Conservation (phyloP, 2,888 invertebrate species). For the Eurytoma adleriae region DNA sequence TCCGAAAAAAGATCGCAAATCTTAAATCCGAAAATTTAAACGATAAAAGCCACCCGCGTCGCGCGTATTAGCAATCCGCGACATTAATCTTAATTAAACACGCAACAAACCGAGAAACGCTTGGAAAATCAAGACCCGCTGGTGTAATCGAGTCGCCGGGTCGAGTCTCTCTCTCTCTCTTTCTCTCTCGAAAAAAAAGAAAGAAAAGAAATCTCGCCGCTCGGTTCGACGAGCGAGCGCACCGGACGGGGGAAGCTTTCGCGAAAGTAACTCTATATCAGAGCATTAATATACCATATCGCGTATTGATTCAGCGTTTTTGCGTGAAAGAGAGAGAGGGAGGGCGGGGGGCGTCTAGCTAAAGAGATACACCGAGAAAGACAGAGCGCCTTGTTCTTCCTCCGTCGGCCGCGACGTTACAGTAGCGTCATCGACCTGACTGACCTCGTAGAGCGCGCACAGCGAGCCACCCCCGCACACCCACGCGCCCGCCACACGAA, state of each 20-base stretch:
- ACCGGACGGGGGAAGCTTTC: slow-evolving; percentile 9
- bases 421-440: slow-evolving; percentile 58
- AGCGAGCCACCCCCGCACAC: slow-evolving; percentile 4
- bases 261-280: slow-evolving; percentile 49
- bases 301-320: slow-evolving; percentile 56
- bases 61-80: too few species aligned
- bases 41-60: too few species aligned
- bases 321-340: slow-evolving; percentile 36
- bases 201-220: slow-evolving; percentile 27
- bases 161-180: neutral
- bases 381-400: slow-evolving; percentile 34
- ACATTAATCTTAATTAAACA: too few species aligned
- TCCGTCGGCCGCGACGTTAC: slow-evolving; percentile 40
- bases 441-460: slow-evolving; percentile 53
- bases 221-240: slow-evolving; percentile 32
- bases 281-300: slow-evolving; percentile 57
- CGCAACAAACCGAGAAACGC: too few species aligned
- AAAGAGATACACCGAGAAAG: neutral
- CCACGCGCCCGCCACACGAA: slow-evolving; percentile 2
- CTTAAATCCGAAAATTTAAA: too few species aligned
- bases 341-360: neutral
- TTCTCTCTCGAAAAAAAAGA: neutral
- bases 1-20: too few species aligned
- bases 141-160: neutral
- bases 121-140: neutral